Base-by-base conservation (phyloP, 2,113 vertebrate species). In the Rana temporaria region DNA sequence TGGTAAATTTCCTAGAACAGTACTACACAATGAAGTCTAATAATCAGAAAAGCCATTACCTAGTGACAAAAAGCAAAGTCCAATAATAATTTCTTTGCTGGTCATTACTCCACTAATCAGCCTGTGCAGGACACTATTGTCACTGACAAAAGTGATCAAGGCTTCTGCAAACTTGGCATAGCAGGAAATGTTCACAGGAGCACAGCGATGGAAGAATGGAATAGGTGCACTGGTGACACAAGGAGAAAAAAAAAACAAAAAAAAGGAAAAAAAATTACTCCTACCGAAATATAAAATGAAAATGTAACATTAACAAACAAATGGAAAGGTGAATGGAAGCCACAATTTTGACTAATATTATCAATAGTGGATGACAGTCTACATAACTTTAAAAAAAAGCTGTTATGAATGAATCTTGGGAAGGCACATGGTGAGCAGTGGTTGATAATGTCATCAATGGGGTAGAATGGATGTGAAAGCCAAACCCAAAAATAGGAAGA, bases 61-160 rank as follows among this genome's bases (percentile, higher is more conserved):
- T 92, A 99, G 94, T 85, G 98, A 98, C 71, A 99, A 95, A 80
- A 99, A 93, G 87, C 98, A 99, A 91, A 99, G 96, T 88, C 97
- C 98, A 85, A 98, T 92, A 94, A 99, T 99, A 94, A 99, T 96
- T 91, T 98, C 97, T 92, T 97, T 99, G 91, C 96, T 98, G 92
- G 97, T 96, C 85, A 96, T 96, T 87, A 99, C 96, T 86, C 97
- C 96, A 85, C 96, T 96, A 89, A 99, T 97, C 90, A 98, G 93
- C 72, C 96, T 95, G 91, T 98, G 97, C 92, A 99, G 94, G 89
- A 97, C 92, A 92, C 96, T 96, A 95, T 96, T 96, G 90, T 99
- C 97, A 84, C 95, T 95, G 87, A 99, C 96, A 89, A 99, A 97
- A 84, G 96, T 99, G 94, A 98, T 96, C 94, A 98, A 95, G 48